Percentiles rank a stretch among this genome's conserved stretches.
Conservation (phyloP, 2,888 invertebrate genomes). For the Ophion costatus region DNA sequence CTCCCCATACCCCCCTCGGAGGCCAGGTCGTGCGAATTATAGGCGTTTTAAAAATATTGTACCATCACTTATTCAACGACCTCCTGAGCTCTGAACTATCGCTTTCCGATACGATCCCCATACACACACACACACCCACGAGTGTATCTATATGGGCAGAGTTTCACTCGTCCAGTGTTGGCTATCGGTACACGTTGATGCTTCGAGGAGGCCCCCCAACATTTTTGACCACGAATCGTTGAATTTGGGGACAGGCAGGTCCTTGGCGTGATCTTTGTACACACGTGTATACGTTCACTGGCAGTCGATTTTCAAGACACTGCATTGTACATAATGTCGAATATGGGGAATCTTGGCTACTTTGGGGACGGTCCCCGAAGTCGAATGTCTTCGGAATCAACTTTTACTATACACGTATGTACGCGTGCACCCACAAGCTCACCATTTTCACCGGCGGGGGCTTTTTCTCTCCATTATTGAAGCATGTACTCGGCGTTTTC, state of each 20-base stretch:
- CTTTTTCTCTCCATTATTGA: slow-evolving; percentile 79
- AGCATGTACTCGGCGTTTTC: slow-evolving; percentile 64
- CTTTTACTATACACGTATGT: background rate
- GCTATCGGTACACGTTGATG: background rate
- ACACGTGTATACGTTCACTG: background rate
- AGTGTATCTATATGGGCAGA: background rate
- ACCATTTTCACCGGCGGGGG: slow-evolving; percentile 58
- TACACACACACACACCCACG: background rate
- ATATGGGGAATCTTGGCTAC: background rate
- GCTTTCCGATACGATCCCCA: slow-evolving; percentile 81
- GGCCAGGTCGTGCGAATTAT: slow-evolving; percentile 79
- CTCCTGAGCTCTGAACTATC: slow-evolving; percentile 79
- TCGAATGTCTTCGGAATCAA: background rate
- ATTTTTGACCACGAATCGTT: background rate
- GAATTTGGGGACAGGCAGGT: background rate
- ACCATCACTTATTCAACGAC: slow-evolving; percentile 82
- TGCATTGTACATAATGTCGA: background rate
- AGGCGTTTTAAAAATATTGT: slow-evolving; percentile 84
- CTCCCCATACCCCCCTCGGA: slow-evolving; percentile 31
- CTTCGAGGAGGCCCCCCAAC: background rate
- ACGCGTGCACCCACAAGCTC: slow-evolving; percentile 78
- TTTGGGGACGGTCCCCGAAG: background rate
- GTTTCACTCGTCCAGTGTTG: background rate
- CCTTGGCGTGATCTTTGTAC: background rate
- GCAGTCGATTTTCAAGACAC: background rate